phyloP scores from a whole-genome alignment of 2,888 invertebrate species.

The Malachius bipustulatus region DNA sequence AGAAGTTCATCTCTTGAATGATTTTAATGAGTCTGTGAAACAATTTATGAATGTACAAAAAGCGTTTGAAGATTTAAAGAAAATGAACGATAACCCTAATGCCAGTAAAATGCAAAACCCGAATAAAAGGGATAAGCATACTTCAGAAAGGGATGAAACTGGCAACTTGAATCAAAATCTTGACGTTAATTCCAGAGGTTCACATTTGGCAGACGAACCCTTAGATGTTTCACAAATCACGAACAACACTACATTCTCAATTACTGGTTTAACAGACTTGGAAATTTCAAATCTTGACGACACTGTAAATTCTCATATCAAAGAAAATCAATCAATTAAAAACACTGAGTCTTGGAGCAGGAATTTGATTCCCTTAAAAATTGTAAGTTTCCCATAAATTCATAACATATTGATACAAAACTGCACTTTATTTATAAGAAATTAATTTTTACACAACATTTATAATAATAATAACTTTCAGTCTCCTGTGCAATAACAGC shows the following conservation, averaged over 20 bases:
- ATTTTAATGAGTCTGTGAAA: slow-evolving; percentile 46
- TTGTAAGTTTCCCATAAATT: slow-evolving; percentile 1
- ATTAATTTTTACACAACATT: no score
- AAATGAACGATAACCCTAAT: slow-evolving; percentile 16
- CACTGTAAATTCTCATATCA: slow-evolving; percentile 12
- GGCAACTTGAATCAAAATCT: neutral
- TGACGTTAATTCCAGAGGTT: no score
- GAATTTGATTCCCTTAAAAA: slow-evolving; percentile 4
- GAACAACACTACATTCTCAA: neutral
- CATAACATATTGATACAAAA: no score
- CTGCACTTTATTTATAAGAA: no score
- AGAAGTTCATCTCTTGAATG: slow-evolving; percentile 47
- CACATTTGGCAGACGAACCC: no score
- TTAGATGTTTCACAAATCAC: neutral
- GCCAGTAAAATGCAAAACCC: slow-evolving; percentile 11
- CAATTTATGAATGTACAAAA: slow-evolving; percentile 47
- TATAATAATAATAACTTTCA: no score
- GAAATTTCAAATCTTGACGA: slow-evolving; percentile 19
- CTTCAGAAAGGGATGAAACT: slow-evolving; percentile 20
- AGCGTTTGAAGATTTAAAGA: slow-evolving; percentile 22
- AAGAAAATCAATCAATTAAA: no score
- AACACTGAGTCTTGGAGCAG: no score
- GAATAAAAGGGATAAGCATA: slow-evolving; percentile 29
- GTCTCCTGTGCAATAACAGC: no score
- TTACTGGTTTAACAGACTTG: slow-evolving; percentile 4